Evolutionary conservation across 2,888 invertebrate genomes (phyloP).

Genomic region (Pristionchus entomophagus): DNA sequence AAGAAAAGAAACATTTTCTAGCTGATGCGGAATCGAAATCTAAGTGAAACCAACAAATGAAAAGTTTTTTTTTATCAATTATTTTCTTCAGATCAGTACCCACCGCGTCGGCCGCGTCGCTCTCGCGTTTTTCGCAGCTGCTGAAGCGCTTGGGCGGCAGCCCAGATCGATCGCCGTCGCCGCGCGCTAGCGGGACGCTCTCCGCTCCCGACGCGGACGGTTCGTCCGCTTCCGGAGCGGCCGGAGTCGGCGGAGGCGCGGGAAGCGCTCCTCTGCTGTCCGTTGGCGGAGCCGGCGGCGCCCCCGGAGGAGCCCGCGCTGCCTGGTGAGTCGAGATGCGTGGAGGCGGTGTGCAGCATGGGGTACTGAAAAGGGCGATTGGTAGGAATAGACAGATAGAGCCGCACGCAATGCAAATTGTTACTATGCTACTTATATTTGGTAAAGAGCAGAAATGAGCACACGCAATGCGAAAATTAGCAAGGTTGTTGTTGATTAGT

Average conservation of each 20-base stretch:
- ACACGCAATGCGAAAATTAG: background rate
- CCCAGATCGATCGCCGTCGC: slow-evolving; percentile 44
- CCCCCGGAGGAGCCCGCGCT: background rate
- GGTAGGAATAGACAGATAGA: background rate
- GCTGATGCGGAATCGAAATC: too few species aligned
- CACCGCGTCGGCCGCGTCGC: slow-evolving; percentile 25
- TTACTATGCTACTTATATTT: background rate
- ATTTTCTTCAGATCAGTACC: too few species aligned
- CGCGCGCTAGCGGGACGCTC: background rate
- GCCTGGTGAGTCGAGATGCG: slow-evolving; percentile 3
- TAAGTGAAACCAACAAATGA: too few species aligned
- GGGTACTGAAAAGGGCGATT: slow-evolving; percentile 8
- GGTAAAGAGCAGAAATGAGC: background rate
- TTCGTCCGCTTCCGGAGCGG: background rate
- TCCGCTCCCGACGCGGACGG: background rate
- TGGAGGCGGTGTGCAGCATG: background rate
- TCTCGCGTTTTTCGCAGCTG: slow-evolving; percentile 49
- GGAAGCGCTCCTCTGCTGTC: background rate
- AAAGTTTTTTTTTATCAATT: too few species aligned
- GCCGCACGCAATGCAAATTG: background rate
- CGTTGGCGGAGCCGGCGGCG: background rate
- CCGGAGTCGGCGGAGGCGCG: background rate
- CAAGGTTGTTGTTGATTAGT: background rate
- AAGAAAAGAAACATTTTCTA: too few species aligned
- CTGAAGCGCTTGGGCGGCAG: slow-evolving; percentile 48